Evolutionary conservation across 2,797 vertebrate genomes (phyloP).

Genomic region (Peromyscus eremicus): DNA sequence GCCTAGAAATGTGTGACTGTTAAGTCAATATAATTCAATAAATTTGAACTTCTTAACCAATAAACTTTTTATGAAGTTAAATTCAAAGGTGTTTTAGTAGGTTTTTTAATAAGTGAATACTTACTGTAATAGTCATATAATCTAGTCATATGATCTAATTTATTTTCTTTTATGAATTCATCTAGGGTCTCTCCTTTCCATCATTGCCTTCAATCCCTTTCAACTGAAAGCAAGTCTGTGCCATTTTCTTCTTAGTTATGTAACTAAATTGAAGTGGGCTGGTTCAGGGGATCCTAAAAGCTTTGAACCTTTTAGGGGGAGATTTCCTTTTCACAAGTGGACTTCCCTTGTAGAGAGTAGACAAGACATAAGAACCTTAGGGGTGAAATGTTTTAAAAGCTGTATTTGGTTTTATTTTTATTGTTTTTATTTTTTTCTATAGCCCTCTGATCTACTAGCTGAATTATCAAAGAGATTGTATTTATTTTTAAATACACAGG

Average conservation of each 20-base stretch:
- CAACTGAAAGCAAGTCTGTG: neutral
- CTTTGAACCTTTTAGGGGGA: neutral
- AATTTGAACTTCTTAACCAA: constrained; percentile 16
- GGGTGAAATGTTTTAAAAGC: constrained; percentile 23
- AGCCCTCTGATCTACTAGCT: neutral
- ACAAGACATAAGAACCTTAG: constrained; percentile 17
- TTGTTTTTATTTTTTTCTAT: neutral
- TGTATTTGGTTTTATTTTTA: neutral
- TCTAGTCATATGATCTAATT: neutral
- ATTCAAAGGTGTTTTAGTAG: constrained; percentile 19
- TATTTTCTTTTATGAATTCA: constrained; percentile 53
- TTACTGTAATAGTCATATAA: neutral
- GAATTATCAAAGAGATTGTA: neutral
- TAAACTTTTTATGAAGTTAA: constrained; percentile 53
- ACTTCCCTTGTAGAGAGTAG: neutral
- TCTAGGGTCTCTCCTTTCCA: neutral
- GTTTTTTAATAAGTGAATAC: constrained; percentile 55
- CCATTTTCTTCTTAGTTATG: constrained; percentile 35
- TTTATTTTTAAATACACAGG: constrained; percentile 56
- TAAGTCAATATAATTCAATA: constrained; percentile 16
- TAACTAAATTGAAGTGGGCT: neutral
- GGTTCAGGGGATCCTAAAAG: neutral
- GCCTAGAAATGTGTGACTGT: constrained; percentile 35
- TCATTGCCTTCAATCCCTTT: constrained; percentile 19
- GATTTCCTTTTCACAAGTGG: neutral